These are phyloP conservation scores for Leptoteleia sp. DNA, from an alignment of 1,140 invertebrate species.

Conservation along the genomic window DNA sequence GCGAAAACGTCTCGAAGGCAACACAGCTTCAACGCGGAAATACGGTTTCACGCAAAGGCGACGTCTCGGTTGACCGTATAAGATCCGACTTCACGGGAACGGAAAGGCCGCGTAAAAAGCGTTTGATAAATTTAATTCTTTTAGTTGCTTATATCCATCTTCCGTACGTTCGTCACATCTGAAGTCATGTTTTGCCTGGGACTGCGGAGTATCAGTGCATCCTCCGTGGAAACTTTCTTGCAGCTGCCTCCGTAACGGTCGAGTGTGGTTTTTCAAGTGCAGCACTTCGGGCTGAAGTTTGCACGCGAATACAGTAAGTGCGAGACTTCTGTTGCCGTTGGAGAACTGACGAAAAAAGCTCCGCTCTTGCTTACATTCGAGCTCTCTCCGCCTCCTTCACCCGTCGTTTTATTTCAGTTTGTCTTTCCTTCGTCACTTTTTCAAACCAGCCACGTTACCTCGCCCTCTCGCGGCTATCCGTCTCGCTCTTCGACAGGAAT, in stretches of 20 bases:
- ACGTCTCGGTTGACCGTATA: constrained; percentile 39
- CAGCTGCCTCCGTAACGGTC: constrained; percentile 57
- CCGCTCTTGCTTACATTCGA: constrained; percentile 52
- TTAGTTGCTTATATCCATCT: constrained; percentile 61
- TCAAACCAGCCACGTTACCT: constrained; percentile 10
- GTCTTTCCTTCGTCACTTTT: constrained; percentile 51
- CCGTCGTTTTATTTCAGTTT: constrained; percentile 38
- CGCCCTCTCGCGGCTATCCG: constrained; percentile 23
- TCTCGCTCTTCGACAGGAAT: constrained; percentile 31
- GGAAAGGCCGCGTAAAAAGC: constrained; percentile 23
- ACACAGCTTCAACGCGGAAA: constrained; percentile 7
- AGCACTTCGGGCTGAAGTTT: constrained; percentile 51
- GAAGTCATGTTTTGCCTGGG: constrained; percentile 51
- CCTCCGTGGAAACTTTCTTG: constrained; percentile 64
- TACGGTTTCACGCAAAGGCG: constrained; percentile 32
- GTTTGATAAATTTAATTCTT: constrained; percentile 66
- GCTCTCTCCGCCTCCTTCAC: constrained; percentile 13
- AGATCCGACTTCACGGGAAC: constrained; percentile 24
- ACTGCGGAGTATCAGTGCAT: constrained; percentile 63
- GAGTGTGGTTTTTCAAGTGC: constrained; percentile 67
- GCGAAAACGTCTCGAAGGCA: not conserved
- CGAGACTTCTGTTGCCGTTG: constrained; percentile 61
- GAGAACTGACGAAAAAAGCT: constrained; percentile 55
- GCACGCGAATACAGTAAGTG: constrained; percentile 61
- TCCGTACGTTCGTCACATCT: constrained; percentile 60